A percentile compares a stretch with the other conserved stretches of the same genome.
Conservation (phyloP, 2,797 vertebrate genomes). For the Parambassis ranga region DNA sequence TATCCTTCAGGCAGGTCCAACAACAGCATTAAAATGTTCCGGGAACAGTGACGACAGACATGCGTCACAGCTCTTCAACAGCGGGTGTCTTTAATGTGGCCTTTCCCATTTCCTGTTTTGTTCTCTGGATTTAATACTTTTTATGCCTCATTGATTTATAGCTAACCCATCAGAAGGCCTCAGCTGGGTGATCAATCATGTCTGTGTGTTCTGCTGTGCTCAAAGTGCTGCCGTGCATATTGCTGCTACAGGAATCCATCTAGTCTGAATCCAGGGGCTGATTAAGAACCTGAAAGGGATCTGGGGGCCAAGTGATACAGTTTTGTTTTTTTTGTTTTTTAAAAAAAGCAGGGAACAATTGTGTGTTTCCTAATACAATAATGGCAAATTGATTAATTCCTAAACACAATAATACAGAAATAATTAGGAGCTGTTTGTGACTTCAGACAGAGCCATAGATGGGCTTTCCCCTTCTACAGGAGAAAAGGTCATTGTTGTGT, state of each 20-base stretch:
- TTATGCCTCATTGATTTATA: conserved; percentile 61
- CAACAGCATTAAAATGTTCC: conserved; percentile 41
- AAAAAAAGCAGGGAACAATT: neutral
- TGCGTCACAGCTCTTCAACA: conserved; percentile 37
- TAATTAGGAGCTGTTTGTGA: neutral
- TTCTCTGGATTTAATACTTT: conserved; percentile 52
- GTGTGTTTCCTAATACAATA: neutral
- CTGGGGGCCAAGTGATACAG: too few species aligned
- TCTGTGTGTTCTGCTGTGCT: conserved; percentile 13
- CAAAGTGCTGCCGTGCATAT: conserved; percentile 19
- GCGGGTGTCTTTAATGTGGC: neutral
- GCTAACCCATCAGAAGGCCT: conserved; percentile 42
- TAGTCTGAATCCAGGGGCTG: neutral
- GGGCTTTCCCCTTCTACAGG: neutral
- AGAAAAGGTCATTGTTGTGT: neutral
- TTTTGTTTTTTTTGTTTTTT: too few species aligned
- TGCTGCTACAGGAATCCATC: conserved; percentile 11
- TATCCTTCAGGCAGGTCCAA: conserved; percentile 46
- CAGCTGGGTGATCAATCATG: conserved; percentile 57
- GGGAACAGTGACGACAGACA: conserved; percentile 20
- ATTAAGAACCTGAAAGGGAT: neutral
- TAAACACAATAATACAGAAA: neutral
- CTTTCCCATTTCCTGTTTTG: conserved; percentile 31
- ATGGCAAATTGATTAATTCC: neutral
- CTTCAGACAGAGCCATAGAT: neutral